Conservation (phyloP, 2,888 invertebrate genomes). For the Heliconius sara region DNA sequence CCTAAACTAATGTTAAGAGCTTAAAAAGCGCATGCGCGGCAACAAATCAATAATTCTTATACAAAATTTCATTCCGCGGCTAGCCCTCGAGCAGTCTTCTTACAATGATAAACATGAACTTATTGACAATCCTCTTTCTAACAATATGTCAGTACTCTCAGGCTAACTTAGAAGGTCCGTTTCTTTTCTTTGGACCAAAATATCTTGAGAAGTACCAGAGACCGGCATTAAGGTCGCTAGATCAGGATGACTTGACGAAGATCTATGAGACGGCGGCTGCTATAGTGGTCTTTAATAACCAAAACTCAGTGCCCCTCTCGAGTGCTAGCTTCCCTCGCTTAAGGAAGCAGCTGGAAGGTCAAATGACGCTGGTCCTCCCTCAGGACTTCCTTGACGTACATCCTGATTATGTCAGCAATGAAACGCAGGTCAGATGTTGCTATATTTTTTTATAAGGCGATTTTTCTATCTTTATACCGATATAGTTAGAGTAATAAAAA, state of each 20-base stretch:
- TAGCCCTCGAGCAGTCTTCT: background rate
- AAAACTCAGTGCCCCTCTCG: conserved; percentile 81
- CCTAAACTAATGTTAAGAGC: background rate
- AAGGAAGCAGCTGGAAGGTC: conserved; percentile 81
- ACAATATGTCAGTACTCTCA: conserved; percentile 44
- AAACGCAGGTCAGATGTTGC: conserved; percentile 79
- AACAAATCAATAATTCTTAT: conserved; percentile 43
- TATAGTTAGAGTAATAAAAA: no score
- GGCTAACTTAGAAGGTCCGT: conserved; percentile 84
- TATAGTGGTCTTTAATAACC: conserved; percentile 85
- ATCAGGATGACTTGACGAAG: conserved; percentile 82
- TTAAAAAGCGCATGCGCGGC: conserved; percentile 47
- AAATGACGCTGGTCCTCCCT: conserved; percentile 80
- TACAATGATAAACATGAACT: conserved; percentile 19
- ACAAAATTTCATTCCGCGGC: background rate
- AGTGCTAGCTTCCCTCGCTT: conserved; percentile 82
- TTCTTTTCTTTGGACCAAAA: conserved; percentile 84
- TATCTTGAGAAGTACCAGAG: conserved; percentile 75
- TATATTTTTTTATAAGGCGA: background rate
- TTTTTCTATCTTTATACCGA: background rate
- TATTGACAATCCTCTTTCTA: conserved; percentile 37
- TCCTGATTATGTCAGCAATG: conserved; percentile 85
- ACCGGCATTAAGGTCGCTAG: conserved; percentile 80
- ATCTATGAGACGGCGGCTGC: conserved; percentile 84
- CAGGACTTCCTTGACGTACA: conserved; percentile 84